Conservation (phyloP, 2,113 vertebrate genomes). For the Labrus mixtus region DNA sequence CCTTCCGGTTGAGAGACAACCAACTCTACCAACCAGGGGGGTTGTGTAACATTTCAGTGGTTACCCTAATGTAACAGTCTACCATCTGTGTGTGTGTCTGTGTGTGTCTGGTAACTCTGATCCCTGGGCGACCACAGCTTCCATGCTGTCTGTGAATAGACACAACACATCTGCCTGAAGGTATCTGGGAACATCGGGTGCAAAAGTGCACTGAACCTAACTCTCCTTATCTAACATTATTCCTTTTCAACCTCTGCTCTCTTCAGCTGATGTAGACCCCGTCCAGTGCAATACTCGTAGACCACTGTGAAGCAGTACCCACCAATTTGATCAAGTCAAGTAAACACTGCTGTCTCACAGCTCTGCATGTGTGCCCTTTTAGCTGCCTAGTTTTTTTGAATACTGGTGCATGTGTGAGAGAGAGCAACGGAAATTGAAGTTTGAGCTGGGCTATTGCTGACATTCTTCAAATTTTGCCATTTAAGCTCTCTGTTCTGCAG, state of each 20-base stretch:
- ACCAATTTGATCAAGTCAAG: slow-evolving; percentile 45
- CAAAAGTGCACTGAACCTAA: slow-evolving; percentile 54
- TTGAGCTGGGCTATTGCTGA: slow-evolving; percentile 29
- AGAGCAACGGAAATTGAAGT: slow-evolving; percentile 4
- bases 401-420: not conserved
- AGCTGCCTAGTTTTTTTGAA: not conserved
- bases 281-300: not conserved
- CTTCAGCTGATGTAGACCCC: slow-evolving; percentile 18
- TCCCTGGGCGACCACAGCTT: slow-evolving; percentile 22
- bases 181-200: slow-evolving; percentile 60
- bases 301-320: slow-evolving; percentile 19
- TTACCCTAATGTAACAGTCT: not conserved
- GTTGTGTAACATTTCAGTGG: slow-evolving; percentile 1
- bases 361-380: slow-evolving; percentile 5
- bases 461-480: slow-evolving; percentile 58
- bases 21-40: not conserved
- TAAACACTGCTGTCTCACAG: slow-evolving; percentile 20
- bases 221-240: not conserved
- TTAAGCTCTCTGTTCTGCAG: slow-evolving; percentile 34
- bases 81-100: slow-evolving; percentile 12
- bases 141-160: slow-evolving; percentile 28
- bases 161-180: slow-evolving; percentile 59
- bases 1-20: too few relatives aligned
- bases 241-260: not conserved
- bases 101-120: not conserved